These are phyloP conservation scores for Rhinella marina DNA, from an alignment of 2,797 vertebrate genomes.

Conservation along the genomic window DNA sequence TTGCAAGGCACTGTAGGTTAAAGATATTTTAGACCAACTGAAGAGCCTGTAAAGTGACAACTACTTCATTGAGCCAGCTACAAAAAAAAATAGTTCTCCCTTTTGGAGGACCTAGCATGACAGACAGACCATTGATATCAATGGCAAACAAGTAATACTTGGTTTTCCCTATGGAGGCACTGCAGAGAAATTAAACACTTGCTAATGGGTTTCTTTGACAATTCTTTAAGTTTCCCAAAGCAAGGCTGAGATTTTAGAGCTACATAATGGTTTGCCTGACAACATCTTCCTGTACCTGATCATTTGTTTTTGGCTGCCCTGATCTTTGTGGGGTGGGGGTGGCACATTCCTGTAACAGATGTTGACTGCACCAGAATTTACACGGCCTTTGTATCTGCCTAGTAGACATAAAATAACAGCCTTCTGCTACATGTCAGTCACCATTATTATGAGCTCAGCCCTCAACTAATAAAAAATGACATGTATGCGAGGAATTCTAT, in stretches of 20 bases:
- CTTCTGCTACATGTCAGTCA: conserved; percentile 44
- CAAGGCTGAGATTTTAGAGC: neutral
- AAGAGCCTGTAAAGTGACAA: no score
- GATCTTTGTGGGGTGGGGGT: neutral
- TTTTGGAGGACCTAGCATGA: no score
- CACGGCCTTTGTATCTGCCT: conserved; percentile 57
- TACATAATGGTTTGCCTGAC: neutral
- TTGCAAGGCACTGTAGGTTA: no score
- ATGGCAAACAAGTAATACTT: neutral
- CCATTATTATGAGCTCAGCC: conserved; percentile 59
- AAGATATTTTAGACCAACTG: no score
- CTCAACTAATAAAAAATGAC: conserved; percentile 56
- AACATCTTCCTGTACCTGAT: neutral
- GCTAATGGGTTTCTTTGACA: neutral
- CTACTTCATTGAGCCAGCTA: no score
- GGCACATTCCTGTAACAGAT: conserved; percentile 65
- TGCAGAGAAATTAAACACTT: neutral
- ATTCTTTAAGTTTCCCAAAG: neutral
- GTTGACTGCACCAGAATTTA: conserved; percentile 64
- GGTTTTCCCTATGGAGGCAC: neutral
- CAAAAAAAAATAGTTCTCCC: no score
- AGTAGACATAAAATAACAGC: conserved; percentile 62
- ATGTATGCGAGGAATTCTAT: conserved; percentile 38
- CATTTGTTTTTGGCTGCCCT: conserved; percentile 25
- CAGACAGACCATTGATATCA: neutral